Percentiles rank a stretch among this genome's conserved stretches.
These are phyloP conservation scores for Oreamnos americanus DNA, from an alignment of 2,113 vertebrate species.

Conservation along the genomic window DNA sequence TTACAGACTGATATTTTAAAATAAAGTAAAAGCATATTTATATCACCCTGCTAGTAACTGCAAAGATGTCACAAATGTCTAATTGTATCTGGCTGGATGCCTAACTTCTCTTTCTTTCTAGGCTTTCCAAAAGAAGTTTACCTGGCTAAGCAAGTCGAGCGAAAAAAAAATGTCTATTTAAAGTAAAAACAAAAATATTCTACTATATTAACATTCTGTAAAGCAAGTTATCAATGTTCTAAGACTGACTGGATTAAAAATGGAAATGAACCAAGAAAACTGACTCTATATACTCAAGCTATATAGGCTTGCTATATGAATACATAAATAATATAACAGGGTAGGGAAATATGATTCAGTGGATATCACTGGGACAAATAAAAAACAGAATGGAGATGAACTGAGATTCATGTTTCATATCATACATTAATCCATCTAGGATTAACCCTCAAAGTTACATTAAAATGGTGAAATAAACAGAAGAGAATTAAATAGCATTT, in stretches of 20 bases:
- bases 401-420: neutral
- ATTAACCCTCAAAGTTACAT: neutral
- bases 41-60: neutral
- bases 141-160: neutral
- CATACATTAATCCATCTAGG: neutral
- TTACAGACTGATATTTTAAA: neutral
- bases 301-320: neutral
- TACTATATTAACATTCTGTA: slow-evolving; percentile 7
- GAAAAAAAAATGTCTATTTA: neutral
- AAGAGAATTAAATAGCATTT: neutral
- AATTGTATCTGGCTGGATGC: neutral
- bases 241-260: slow-evolving; percentile 11
- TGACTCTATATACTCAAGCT: neutral
- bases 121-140: neutral
- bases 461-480: slow-evolving; percentile 1
- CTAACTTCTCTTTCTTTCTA: neutral
- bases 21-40: neutral
- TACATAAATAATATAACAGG: neutral
- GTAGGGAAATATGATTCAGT: neutral
- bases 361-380: neutral
- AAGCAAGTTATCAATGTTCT: slow-evolving; percentile 9
- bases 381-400: neutral
- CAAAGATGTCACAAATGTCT: neutral
- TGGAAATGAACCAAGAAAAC: slow-evolving; percentile 5
- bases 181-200: slow-evolving; percentile 34